A percentile compares a stretch with the other conserved stretches of the same genome.
These are phyloP conservation scores for Notolepis coatsorum DNA, from an alignment of 2,797 vertebrate genomes.

Conservation along the genomic window DNA sequence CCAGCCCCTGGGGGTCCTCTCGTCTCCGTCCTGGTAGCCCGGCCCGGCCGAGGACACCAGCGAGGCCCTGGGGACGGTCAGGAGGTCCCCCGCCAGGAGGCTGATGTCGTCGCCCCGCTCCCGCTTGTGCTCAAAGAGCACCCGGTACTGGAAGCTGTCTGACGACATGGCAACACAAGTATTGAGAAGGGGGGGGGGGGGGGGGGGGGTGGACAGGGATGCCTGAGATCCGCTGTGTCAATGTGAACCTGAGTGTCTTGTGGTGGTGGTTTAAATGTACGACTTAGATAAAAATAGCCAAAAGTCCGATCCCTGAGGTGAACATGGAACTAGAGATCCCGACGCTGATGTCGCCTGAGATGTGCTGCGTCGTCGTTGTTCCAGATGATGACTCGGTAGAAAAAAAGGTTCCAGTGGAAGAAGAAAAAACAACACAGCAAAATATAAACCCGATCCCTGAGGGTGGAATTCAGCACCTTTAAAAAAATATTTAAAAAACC, in stretches of 20 bases:
- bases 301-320: slow-evolving; percentile 36
- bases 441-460: slow-evolving; percentile 50
- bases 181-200: slow-evolving; percentile 33
- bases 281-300: neutral
- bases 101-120: slow-evolving; percentile 83
- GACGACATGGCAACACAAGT: slow-evolving; percentile 67
- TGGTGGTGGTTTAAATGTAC: slow-evolving; percentile 3
- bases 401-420: too few relatives aligned
- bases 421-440: too few relatives aligned
- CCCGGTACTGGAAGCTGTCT: slow-evolving; percentile 85
- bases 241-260: neutral
- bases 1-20: slow-evolving; percentile 83
- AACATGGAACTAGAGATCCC: slow-evolving; percentile 8
- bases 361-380: slow-evolving; percentile 25
- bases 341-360: slow-evolving; percentile 39
- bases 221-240: slow-evolving; percentile 44
- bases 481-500: too few relatives aligned
- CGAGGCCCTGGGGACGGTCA: slow-evolving; percentile 76
- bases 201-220: neutral
- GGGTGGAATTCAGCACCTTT: slow-evolving; percentile 30
- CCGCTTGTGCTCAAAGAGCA: slow-evolving; percentile 84
- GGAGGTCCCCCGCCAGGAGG: slow-evolving; percentile 82
- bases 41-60: slow-evolving; percentile 58
- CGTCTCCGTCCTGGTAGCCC: slow-evolving; percentile 83
- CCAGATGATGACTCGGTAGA: neutral